Conservation (phyloP, 2,113 vertebrate species). For the Oryctolagus cuniculus region mOryCun1.1 NC_091445.1:49598001-49598500, state of each 20-base stretch:
- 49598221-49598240: not conserved
- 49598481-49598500: not conserved
- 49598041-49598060: not conserved
- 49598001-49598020: not conserved
- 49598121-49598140: not conserved
- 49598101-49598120: not conserved
- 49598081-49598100: no score
- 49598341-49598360: not conserved
- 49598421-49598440: not conserved
- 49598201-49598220: no score
- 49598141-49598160: not conserved
- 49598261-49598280: not conserved
- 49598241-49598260: not conserved
- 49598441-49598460: not conserved
- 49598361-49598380: not conserved
- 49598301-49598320: not conserved
- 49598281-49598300: not conserved
- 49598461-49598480: not conserved
- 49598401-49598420: not conserved
- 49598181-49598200: not conserved
- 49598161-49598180: no score
- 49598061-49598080: not conserved
- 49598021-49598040: not conserved
- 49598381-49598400: not conserved
- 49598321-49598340: not conserved